Base-by-base conservation (phyloP, 2,888 invertebrate species). In the Drosophila sordidapex region DNA sequence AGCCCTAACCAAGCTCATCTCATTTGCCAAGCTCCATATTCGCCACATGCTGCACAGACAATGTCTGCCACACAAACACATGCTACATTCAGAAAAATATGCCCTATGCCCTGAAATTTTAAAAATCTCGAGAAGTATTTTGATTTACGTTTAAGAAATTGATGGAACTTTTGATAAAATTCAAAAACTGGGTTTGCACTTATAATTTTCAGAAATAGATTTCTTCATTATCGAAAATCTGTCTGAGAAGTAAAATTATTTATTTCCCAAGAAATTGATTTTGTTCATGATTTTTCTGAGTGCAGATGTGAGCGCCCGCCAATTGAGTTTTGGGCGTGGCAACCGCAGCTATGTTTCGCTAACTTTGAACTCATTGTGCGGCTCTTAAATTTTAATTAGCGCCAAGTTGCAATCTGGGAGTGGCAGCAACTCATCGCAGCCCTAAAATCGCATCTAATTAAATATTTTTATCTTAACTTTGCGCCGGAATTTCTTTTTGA, bases 381-480 rank as follows among this genome's bases (percentile, higher is more conserved):
- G 86, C 82, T 90, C 86, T 86, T 90, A 88, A 86, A 90, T 88
- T 90, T 87, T 90, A 87, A 87, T 87, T 87, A 90, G 82, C 90
- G 81, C 61, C 81, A 85, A 87, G 79, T 72, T 77, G 74, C 79
- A 74, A 69, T 66, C 74, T 61, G 75, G 36, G 36, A 53, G 60
- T 66, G 69, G 79, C 72, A 73, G 70, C 74, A 53, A 64, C 74
- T 64, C 63, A 53, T 29, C 70, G 71, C 63, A 62, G 67, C 74
- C 81, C 63, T 74, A 68, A 70, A 75, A 80, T 75, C 74, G 78
- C 78, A 70, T 76, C 70, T 78, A 90, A 89, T 90, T 87, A 82
- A 83, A 90, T 57, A 67, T 79, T 67, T 71, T 79, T 76, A 66
- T 66, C 74, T 77, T 62, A 60, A 72, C 70, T 79, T 79, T 77